Percentiles rank a stretch among this genome's conserved stretches.
These are phyloP conservation scores for Nibea coibor DNA, from an alignment of 2,113 vertebrate genomes.

Conservation along the genomic window DNA sequence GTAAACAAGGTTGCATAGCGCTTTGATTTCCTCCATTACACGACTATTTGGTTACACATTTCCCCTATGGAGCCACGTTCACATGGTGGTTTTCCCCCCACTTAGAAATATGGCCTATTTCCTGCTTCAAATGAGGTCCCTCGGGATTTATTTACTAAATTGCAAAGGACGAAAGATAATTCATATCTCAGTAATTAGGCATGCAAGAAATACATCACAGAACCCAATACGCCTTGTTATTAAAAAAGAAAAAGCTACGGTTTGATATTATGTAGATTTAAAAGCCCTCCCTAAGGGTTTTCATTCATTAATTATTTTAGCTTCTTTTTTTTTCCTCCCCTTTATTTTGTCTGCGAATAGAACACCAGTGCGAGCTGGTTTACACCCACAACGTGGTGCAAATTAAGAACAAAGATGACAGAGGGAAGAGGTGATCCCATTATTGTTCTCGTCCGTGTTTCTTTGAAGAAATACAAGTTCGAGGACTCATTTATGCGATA, in stretches of 20 bases:
- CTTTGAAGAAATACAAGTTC: slow-evolving; percentile 72
- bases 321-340: slow-evolving; percentile 32
- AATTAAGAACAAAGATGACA: slow-evolving; percentile 78
- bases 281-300: slow-evolving; percentile 76
- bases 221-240: slow-evolving; percentile 81
- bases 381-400: slow-evolving; percentile 69
- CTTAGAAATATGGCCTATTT: slow-evolving; percentile 81
- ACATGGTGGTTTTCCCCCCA: slow-evolving; percentile 71
- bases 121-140: slow-evolving; percentile 82
- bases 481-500: slow-evolving; percentile 75
- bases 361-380: slow-evolving; percentile 64
- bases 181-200: slow-evolving; percentile 83
- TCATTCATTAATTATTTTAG: slow-evolving; percentile 79
- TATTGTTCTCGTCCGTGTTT: slow-evolving; percentile 50
- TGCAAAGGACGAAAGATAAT: slow-evolving; percentile 81
- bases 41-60: slow-evolving; percentile 70
- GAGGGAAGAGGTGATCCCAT: slow-evolving; percentile 68
- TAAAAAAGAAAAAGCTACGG: slow-evolving; percentile 75
- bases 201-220: slow-evolving; percentile 82
- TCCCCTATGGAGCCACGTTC: slow-evolving; percentile 65
- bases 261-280: slow-evolving; percentile 85
- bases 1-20: slow-evolving; percentile 65
- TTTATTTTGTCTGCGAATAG: slow-evolving; percentile 74
- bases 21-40: slow-evolving; percentile 77
- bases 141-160: slow-evolving; percentile 81